Base-by-base conservation (phyloP, 2,113 vertebrate genomes). In the Thalassarche chlororhynchos region DNA sequence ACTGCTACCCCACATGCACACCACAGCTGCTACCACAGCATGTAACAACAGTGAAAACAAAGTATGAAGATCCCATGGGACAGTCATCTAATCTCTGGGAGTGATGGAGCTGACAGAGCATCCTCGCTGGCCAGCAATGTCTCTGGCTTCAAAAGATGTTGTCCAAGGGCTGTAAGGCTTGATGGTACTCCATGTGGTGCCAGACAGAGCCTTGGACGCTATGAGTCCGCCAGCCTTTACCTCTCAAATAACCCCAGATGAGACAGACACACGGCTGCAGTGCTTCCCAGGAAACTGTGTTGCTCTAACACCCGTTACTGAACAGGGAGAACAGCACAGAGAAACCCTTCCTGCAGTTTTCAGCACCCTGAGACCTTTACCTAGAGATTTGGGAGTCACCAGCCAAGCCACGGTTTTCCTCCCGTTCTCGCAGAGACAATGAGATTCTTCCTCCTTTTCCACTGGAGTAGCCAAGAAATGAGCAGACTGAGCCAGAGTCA, bases 321-420 rank as follows among this genome's bases (percentile, higher is more conserved):
- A 70, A 46, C 1, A 7, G 58, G 19, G 6, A 81, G 4, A 88
- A 65, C 14, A 96, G 23, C 25, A 54, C 7, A 80, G 64, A 86
- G 23, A 90, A 95, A 86, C 10, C 4, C n/a, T 72, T 49, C 38
- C 28, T 61, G 49, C 13, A 29, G 17, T 42, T 84, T 65, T 87
- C 55, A 94, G 42, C 46, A 89, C 14, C 5, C 25, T 69, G 34
- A 75, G 72, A 69, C 13, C 4, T 93, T 98, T 91, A 99, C 98
- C 98, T 97, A 98, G 82, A 76, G 96, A 96, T 84, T 80, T 97
- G 4, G 98, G 98, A 15, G 95, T 98, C 70, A 99, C 89, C 12
- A 79, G 79, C 98, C 98, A 99, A 84, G 98, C 95, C 80, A 98
- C 47, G 0, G 97, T 98, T 89, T 98, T 96, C 49, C 97, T 97